A percentile compares a stretch with the other conserved stretches of the same genome.
Conservation (phyloP, 2,113 vertebrate genomes). For the Myiozetetes cayanensis region DNA sequence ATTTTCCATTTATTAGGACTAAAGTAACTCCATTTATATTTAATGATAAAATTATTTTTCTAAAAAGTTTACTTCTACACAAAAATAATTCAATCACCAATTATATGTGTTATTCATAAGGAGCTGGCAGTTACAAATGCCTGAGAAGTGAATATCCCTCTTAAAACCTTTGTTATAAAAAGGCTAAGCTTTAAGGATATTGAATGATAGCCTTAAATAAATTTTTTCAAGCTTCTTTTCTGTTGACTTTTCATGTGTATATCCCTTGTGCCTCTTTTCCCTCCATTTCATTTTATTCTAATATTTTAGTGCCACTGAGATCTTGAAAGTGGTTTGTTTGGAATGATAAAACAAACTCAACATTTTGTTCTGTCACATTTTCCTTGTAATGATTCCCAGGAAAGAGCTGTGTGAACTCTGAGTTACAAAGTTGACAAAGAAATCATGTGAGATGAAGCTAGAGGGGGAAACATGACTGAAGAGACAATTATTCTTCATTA, state of each 20-base stretch:
- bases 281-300: not conserved
- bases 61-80: conserved; percentile 67
- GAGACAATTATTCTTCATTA: not conserved
- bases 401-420: not conserved
- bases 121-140: conserved; percentile 36
- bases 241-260: conserved; percentile 23
- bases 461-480: not conserved
- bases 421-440: not conserved
- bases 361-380: not conserved
- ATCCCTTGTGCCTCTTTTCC: not conserved
- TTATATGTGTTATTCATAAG: conserved; percentile 7
- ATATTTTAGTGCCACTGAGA: not conserved
- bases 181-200: conserved; percentile 73
- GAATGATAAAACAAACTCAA: not conserved
- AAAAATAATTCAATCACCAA: conserved; percentile 53
- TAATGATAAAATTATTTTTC: conserved; percentile 71
- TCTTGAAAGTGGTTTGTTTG: not conserved
- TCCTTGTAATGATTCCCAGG: not conserved
- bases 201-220: conserved; percentile 74
- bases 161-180: conserved; percentile 74
- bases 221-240: conserved; percentile 71
- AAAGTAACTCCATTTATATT: conserved; percentile 51
- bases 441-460: not conserved
- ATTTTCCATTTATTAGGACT: conserved; percentile 54
- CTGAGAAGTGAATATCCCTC: conserved; percentile 62